phyloP scores from a whole-genome alignment of 2,888 invertebrate species.

The Tupiocoris notatus region DNA sequence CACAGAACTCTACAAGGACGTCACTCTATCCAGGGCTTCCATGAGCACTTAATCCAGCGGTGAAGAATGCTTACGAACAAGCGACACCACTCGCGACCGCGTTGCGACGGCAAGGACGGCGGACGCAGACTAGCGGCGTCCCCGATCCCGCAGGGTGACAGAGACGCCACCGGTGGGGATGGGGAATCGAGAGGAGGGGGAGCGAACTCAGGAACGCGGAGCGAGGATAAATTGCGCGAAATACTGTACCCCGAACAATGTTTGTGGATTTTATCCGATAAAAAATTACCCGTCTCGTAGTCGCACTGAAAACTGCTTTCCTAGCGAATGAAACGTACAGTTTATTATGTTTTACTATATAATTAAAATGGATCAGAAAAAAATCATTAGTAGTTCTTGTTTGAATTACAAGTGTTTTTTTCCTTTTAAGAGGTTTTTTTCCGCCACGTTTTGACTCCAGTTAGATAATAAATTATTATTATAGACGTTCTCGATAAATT shows the following conservation, averaged over 20 bases:
- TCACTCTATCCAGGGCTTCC: background rate
- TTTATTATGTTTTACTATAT: too few species aligned
- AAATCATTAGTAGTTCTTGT: too few species aligned
- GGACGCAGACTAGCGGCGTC: background rate
- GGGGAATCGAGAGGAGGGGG: background rate
- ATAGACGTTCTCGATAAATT: too few species aligned
- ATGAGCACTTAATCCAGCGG: background rate
- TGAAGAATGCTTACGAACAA: background rate
- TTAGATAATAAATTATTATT: too few species aligned
- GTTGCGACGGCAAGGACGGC: background rate
- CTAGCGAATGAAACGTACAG: too few species aligned
- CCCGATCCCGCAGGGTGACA: background rate
- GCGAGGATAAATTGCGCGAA: background rate
- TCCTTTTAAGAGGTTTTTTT: too few species aligned
- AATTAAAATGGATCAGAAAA: too few species aligned
- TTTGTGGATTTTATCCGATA: too few species aligned
- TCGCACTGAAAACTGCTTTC: too few species aligned
- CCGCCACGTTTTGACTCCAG: too few species aligned
- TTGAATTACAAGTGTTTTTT: too few species aligned
- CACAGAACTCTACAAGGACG: background rate
- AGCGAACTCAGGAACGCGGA: background rate
- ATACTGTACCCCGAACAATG: background rate
- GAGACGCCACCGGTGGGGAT: background rate
- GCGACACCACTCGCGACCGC: background rate
- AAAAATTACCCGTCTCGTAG: too few species aligned